Evolutionary conservation across 2,797 vertebrate genomes (phyloP).

Genomic region (Acropternis orthonyx): DNA sequence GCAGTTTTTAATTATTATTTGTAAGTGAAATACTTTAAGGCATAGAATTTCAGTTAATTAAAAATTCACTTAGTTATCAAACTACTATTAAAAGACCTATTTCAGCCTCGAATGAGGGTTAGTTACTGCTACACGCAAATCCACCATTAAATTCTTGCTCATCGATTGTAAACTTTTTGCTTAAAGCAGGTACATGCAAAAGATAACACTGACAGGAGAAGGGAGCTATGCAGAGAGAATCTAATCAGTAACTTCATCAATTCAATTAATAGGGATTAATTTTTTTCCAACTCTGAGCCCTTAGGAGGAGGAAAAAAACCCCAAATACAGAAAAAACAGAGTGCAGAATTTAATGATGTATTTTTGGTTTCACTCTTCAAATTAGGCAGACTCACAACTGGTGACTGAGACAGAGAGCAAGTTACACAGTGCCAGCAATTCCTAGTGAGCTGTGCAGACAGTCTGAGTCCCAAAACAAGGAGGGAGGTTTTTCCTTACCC

Average conservation of each 20-base stretch:
- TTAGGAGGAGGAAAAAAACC: background rate
- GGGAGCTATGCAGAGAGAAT: background rate
- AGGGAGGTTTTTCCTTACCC: too few species aligned
- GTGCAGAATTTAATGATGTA: background rate
- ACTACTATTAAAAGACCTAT: background rate
- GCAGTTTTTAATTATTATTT: background rate
- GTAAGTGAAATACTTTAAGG: background rate
- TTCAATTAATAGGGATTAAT: background rate
- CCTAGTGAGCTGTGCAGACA: background rate
- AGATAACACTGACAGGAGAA: background rate
- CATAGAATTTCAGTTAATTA: background rate
- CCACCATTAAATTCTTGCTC: background rate
- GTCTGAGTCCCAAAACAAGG: rapidly evolving
- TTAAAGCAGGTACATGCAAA: background rate
- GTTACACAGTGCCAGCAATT: background rate
- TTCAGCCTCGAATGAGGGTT: background rate
- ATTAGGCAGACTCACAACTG: background rate
- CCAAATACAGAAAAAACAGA: background rate
- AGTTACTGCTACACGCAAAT: background rate
- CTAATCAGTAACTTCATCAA: background rate
- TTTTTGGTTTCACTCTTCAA: background rate
- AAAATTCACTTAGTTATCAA: background rate
- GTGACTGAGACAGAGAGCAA: background rate
- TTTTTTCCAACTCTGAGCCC: background rate
- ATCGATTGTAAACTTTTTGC: background rate